Base-by-base conservation (phyloP, 1,140 invertebrate species). In the Oncopeltus fasciatus region DNA sequence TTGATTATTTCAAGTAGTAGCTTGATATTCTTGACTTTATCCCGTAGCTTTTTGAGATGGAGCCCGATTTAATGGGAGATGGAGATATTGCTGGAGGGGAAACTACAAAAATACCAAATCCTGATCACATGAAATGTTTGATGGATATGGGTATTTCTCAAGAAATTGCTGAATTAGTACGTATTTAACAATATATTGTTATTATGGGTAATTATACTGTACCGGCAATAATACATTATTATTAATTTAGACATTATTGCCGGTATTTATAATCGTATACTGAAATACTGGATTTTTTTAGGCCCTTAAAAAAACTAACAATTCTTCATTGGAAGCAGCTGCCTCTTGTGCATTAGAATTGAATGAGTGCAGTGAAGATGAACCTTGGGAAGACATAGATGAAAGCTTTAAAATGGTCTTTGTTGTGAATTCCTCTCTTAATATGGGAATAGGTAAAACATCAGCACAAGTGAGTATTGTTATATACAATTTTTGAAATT, bases 321-420 rank as follows among this genome's bases (percentile, higher is more conserved):
- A 63, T 33, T 57, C 53, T 11, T 63, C 61, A 1, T 58, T 63
- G 12, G 61, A 63, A 56, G 1, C 38, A 24, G 61, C 61, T 46
- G 57, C 61, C 1, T 27, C 53, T 24, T 20, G 33, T 11, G 62
- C 66, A 64, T 70, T 69, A 47, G 70, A 70, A 29, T 61, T 69
- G 20, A 14, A 20, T 29, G 61, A 63, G n/a, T 18, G 1, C 2
- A 8, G 60, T 53, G 31, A n/a, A 26, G 60, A 61, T 20, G 60
- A 61, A 9, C 18, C 57, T 24, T 69, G 70, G 57, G 74, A 72
- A 14, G 74, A 74, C 1, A 70, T 71, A 28, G 66, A 68, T 11
- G 72, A 74, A 44, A 67, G 71, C 21, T 78, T 75, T 69, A 83
- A 83, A 74, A 84, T 84, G 82, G 78, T 81, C 29, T 81, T 83